Evolutionary conservation across 2,113 vertebrate species (phyloP).

Genomic region (Anarrhichthys ocellatus): DNA sequence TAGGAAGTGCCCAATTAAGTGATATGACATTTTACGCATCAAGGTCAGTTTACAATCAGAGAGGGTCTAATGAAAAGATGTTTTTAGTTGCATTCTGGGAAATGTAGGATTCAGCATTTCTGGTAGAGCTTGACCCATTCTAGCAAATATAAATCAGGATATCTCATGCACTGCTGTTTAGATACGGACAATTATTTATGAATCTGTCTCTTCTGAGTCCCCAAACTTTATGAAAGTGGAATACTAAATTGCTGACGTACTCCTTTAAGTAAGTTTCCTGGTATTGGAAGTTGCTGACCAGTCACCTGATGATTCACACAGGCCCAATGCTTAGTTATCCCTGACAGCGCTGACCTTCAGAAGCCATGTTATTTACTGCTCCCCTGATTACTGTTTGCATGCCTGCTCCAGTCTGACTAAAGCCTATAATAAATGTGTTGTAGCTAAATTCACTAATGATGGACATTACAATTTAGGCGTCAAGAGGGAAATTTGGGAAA

Average conservation of each 20-base stretch:
- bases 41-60: neutral
- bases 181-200: neutral
- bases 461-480: neutral
- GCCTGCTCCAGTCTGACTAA: conserved; percentile 11
- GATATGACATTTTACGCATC: neutral
- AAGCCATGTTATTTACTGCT: conserved; percentile 30
- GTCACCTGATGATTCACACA: conserved; percentile 46
- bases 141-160: neutral
- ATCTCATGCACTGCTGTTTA: neutral
- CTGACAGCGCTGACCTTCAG: conserved; percentile 33
- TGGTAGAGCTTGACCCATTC: neutral
- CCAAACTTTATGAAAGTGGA: neutral
- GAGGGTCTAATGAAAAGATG: neutral
- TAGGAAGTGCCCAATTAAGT: neutral
- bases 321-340: conserved; percentile 32
- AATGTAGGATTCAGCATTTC: neutral
- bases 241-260: neutral
- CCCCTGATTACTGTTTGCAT: conserved; percentile 49
- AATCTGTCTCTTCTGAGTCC: neutral
- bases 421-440: conserved; percentile 16
- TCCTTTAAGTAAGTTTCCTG: conserved; percentile 3
- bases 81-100: neutral
- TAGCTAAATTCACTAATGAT: conserved; percentile 11
- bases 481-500: conserved; percentile 5
- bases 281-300: conserved; percentile 8